Conservation (phyloP, 2,797 vertebrate genomes). For the Rhinogobio ventralis region DNA sequence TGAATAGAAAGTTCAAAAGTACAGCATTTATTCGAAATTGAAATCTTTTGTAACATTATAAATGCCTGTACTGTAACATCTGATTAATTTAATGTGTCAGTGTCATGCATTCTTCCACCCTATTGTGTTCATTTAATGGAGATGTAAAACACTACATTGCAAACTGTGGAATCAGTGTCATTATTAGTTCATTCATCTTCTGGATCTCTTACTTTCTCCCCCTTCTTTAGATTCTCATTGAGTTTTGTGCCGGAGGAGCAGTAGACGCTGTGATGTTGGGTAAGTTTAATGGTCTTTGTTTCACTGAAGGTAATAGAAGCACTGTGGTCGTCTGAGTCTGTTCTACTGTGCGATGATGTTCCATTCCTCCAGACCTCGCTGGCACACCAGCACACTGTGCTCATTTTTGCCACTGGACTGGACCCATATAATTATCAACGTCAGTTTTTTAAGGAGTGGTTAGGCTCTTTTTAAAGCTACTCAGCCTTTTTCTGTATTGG, state of each 20-base stretch:
- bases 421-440: slow-evolving; percentile 73
- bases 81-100: neutral
- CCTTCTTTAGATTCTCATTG: slow-evolving; percentile 92
- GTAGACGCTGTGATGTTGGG: slow-evolving; percentile 99
- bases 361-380: slow-evolving; percentile 42
- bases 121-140: neutral
- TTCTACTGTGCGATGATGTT: slow-evolving; percentile 43
- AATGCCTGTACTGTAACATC: neutral
- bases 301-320: slow-evolving; percentile 3
- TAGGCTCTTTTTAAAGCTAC: slow-evolving; percentile 61
- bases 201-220: slow-evolving; percentile 16
- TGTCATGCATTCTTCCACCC: neutral
- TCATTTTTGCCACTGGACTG: slow-evolving; percentile 41
- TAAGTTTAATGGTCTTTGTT: slow-evolving; percentile 76
- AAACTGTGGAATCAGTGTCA: neutral
- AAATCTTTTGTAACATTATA: neutral
- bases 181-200: slow-evolving; percentile 5
- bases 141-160: neutral
- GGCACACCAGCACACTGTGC: slow-evolving; percentile 45
- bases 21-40: neutral
- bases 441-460: slow-evolving; percentile 72
- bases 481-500: slow-evolving; percentile 62
- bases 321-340: slow-evolving; percentile 41
- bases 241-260: slow-evolving; percentile 98
- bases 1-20: neutral